A percentile compares a stretch with the other conserved stretches of the same genome.
Evolutionary conservation across 2,797 vertebrate genomes (phyloP).

Genomic region (Sebastes nivosus): DNA sequence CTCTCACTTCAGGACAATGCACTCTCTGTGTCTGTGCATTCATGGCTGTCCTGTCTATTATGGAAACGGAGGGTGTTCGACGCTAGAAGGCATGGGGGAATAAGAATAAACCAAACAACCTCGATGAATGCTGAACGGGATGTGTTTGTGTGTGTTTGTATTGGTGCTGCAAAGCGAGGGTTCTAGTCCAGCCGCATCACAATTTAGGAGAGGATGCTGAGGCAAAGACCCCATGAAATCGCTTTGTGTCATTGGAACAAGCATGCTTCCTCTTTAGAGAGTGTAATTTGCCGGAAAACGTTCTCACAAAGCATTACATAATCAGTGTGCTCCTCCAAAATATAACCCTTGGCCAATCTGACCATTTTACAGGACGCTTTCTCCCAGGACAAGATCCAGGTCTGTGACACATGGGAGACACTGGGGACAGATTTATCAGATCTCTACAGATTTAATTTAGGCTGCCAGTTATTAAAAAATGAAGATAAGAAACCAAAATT

Average conservation of each 20-base stretch:
- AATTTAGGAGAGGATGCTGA: conserved; percentile 71
- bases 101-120: conserved; percentile 60
- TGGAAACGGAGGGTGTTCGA: conserved; percentile 46
- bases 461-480: too few species aligned
- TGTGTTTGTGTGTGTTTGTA: conserved; percentile 61
- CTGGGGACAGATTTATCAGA: not conserved
- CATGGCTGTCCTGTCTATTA: conserved; percentile 58
- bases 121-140: conserved; percentile 47
- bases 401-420: not conserved
- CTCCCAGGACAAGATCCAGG: not conserved
- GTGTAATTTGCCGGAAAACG: conserved; percentile 75
- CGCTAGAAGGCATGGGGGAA: conserved; percentile 37
- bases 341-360: conserved; percentile 52
- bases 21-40: conserved; percentile 65
- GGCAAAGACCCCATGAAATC: conserved; percentile 72
- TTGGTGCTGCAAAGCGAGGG: conserved; percentile 43
- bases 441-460: not conserved
- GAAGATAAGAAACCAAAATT: not conserved
- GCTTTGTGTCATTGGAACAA: conserved; percentile 70
- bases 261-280: conserved; percentile 56
- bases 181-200: conserved; percentile 50
- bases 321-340: conserved; percentile 44
- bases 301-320: conserved; percentile 72
- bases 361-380: conserved; percentile 38
- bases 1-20: conserved; percentile 66